These are phyloP conservation scores for Artibeus lituratus DNA, from an alignment of 2,797 vertebrate species.

Conservation along the genomic window DNA sequence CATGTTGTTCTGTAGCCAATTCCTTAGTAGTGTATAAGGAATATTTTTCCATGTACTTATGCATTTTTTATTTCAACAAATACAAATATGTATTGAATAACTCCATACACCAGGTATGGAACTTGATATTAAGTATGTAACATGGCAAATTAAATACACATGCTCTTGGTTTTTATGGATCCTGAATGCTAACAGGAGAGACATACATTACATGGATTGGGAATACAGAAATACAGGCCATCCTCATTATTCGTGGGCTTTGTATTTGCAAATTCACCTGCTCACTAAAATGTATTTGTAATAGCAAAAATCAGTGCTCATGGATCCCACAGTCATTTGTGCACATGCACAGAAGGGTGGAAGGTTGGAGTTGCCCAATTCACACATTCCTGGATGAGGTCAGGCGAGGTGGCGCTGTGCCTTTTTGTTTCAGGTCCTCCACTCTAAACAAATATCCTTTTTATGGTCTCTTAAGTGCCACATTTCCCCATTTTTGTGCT, in stretches of 20 bases:
- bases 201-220: background rate
- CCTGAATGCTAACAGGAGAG: background rate
- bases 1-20: background rate
- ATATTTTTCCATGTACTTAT: background rate
- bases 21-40: background rate
- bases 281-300: background rate
- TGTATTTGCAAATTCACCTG: background rate
- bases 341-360: background rate
- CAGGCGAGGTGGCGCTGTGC: background rate
- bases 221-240: background rate
- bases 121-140: background rate
- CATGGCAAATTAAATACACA: background rate
- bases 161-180: background rate
- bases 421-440: background rate
- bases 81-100: background rate
- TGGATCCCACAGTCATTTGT: fast-evolving
- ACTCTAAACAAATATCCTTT: background rate
- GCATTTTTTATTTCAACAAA: background rate
- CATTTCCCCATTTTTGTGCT: background rate
- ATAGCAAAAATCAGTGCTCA: background rate
- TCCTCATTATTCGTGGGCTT: background rate
- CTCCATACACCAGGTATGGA: background rate
- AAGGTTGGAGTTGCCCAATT: background rate
- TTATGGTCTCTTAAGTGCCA: background rate
- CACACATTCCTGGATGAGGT: background rate